Base-by-base conservation (phyloP, 2,888 invertebrate genomes). In the Synanthedon formicaeformis region DNA sequence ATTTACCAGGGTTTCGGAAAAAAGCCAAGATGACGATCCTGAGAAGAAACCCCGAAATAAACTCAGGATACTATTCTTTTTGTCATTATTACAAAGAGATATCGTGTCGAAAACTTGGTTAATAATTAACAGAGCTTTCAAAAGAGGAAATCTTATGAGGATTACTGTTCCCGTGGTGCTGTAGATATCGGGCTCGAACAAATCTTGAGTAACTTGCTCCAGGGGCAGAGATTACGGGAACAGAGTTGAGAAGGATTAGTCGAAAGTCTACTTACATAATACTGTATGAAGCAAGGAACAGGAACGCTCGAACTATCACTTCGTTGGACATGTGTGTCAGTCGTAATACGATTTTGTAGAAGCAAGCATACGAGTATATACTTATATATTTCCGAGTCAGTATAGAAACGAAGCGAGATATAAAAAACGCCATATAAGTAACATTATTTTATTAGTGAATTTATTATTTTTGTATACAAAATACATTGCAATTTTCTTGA, bases 191-290 rank as follows among this genome's bases (percentile, higher is more conserved):
- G 67, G 49, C 62, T 66, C 66, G 63, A 68, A 71, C 67, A 71
- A 72, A 66, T 65, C 66, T 61, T 63, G 60, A 63, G 67, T 69
- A 72, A 78, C 71, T 74, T 66, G 62, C 64, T 58, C 55, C 63
- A 62, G 66, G 65, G 68, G 66, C 66, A 66, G 62, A 73, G 78
- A 76, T 79, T 78, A 78, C 65, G 60, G 54, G 65, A 69, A 71
- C 70, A 75, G 73, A 75, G 70, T 75, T 71, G 64, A 66, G 62
- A 57, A 63, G 72, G 74, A 73, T 78, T 75, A 78, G 63, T 60
- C 55, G 61, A 55, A 53, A 57, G 58, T 65, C 62, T 66, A 65
- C 64, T 58, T 56, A 53, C 52, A 56, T 57, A 53, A 56, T 60
- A 55, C 49, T 49, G 23, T 49, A 16, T 49, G 49, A 18, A 49